These are phyloP conservation scores for Mus spicilegus DNA, from an alignment of 2,113 vertebrate genomes.

Conservation along the genomic window DNA sequence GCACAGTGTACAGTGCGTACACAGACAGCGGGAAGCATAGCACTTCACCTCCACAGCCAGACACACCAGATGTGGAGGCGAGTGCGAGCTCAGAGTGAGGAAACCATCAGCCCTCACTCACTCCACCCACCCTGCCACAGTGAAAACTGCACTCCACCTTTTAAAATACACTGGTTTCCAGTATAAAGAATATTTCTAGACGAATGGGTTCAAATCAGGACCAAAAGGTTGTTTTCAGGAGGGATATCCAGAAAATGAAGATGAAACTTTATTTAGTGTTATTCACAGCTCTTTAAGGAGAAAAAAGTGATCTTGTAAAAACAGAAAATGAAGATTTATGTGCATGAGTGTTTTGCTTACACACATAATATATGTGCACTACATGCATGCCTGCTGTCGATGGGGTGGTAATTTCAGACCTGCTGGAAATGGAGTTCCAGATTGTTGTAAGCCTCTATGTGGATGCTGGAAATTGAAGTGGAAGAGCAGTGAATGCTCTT, in stretches of 20 bases:
- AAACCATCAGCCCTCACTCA: neutral
- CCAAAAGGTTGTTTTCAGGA: neutral
- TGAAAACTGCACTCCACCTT: neutral
- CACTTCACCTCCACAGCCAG: neutral
- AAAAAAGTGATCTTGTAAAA: neutral
- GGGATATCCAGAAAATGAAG: neutral
- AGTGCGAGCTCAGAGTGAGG: neutral
- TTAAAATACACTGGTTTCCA: neutral
- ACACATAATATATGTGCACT: neutral
- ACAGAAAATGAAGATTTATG: neutral
- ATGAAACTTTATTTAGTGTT: neutral
- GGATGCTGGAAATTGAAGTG: neutral
- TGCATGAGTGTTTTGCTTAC: neutral
- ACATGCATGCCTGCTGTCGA: neutral
- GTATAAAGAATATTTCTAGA: neutral
- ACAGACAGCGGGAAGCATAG: neutral
- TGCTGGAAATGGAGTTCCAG: neutral
- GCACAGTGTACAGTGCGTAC: too few relatives aligned
- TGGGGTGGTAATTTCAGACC: neutral
- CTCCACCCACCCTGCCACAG: neutral
- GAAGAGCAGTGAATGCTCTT: neutral
- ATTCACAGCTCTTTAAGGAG: neutral
- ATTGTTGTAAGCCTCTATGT: neutral
- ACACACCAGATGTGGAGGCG: fast-evolving
- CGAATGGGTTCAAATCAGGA: neutral